Evolutionary conservation across 2,888 invertebrate genomes (phyloP).

Genomic region (Candidula unifasciata): DNA sequence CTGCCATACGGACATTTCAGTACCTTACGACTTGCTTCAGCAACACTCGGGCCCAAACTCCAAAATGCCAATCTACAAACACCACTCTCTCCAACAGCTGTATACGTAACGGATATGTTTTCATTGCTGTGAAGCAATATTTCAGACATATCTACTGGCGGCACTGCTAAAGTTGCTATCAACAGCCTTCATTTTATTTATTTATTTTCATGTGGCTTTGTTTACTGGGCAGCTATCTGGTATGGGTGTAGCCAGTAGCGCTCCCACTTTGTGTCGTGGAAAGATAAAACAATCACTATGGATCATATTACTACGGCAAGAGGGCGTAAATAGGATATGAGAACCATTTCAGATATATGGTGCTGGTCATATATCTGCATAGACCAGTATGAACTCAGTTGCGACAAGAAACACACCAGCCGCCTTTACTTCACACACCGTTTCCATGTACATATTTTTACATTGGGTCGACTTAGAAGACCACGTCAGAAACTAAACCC

Average conservation of each 20-base stretch:
- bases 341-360: too few species aligned
- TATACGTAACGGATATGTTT: not conserved
- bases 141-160: not conserved
- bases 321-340: too few species aligned
- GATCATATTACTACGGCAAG: too few species aligned
- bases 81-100: conserved; percentile 27
- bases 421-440: too few species aligned
- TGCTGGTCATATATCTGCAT: too few species aligned
- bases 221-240: not conserved
- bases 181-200: not conserved
- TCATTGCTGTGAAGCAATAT: not conserved
- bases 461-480: too few species aligned
- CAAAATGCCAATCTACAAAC: conserved; percentile 21
- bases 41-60: not conserved
- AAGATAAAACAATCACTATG: too few species aligned
- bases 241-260: not conserved
- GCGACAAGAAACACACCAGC: too few species aligned
- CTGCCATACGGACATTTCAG: conserved; percentile 26
- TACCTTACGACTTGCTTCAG: conserved; percentile 33
- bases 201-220: not conserved
- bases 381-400: too few species aligned
- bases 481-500: too few species aligned
- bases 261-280: too few species aligned
- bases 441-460: too few species aligned
- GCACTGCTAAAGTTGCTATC: not conserved